Evolutionary conservation across 2,888 invertebrate species (phyloP), one percentile per base, ranked within the genome.

Genomic region (Chloromyia formosa): DNA sequence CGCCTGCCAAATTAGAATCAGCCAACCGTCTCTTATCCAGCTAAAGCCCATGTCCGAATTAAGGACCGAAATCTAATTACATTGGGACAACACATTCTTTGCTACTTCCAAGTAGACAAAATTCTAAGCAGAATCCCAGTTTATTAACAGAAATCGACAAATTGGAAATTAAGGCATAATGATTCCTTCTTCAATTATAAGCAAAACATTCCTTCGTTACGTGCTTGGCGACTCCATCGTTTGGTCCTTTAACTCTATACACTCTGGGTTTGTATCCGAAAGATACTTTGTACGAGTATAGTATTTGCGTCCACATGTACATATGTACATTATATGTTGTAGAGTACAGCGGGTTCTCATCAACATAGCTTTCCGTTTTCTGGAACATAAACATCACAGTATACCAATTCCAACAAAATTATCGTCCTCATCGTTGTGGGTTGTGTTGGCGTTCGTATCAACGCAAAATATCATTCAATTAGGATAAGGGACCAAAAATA

Each of bases 101-200:
- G 4, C 16, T n/a, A 49, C 49, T 49, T 49, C 49, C 10, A 49
- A 49, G 10, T 49, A 7, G 49, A 49, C 49, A 49, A n/a, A 12
- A 49, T n/a, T n/a, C 49, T 10, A 49, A 49, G 10, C 49, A 49
- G 1, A n/a, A 49, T 49, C 16, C 16, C 14, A 49, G 49, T 49
- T n/a, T 49, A 49, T 49, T 49, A 49, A 49, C 49, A 12, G 16
- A n/a, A 49, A 49, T 60, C 60, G 60, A 60, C 60, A 60, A 60
- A 60, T 60, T 60, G 60, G 23, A 23, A 23, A 60, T 60, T 20
- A 60, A 60, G 23, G 60, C 27, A 18, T 60, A 60, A n/a, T 60
- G 60, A 60, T 60, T 60, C 23, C 12, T 2, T 7, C 27, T 60
- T 7, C 60, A 60, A 60, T 60, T 60, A 60, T 23, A 7, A n/a